A percentile compares a stretch with the other conserved stretches of the same genome.
phyloP scores from a whole-genome alignment of 2,113 vertebrate genomes.

The Paramormyrops kingsleyae region DNA sequence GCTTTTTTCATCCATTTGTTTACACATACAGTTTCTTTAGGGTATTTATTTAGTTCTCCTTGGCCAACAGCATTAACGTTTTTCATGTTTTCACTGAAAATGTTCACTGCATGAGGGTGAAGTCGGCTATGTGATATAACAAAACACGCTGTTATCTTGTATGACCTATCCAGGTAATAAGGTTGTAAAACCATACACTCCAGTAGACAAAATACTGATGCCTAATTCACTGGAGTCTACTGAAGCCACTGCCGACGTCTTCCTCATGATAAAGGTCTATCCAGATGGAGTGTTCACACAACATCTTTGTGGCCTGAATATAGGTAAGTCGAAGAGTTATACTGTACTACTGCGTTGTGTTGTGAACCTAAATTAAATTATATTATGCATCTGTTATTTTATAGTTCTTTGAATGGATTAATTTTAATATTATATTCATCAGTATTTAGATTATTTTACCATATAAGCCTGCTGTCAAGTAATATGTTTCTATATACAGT shows the following conservation, averaged over 20 bases:
- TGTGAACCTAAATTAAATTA: neutral
- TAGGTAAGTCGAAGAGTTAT: conserved; percentile 60
- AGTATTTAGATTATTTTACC: neutral
- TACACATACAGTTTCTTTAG: neutral
- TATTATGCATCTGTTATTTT: too few species aligned
- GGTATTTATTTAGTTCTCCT: neutral
- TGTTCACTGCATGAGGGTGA: neutral
- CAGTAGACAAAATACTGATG: conserved; percentile 65
- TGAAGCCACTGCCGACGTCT: conserved; percentile 55
- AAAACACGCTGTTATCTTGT: neutral
- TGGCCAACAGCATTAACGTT: neutral
- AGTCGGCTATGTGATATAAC: neutral
- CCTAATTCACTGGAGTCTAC: conserved; percentile 47
- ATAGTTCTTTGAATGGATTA: neutral
- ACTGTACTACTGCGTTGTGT: neutral
- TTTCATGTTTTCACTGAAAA: neutral
- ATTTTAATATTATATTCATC: neutral
- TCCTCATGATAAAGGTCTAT: conserved; percentile 93
- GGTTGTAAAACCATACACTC: conserved; percentile 87
- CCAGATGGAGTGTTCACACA: conserved; percentile 73
- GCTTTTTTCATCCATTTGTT: neutral
- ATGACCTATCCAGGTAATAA: conserved; percentile 62
- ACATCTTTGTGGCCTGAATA: conserved; percentile 66
- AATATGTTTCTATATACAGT: too few species aligned
- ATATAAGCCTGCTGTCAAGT: neutral